Evolutionary conservation across 2,113 vertebrate species (phyloP).

Genomic region (Spheniscus mendiculus): DNA sequence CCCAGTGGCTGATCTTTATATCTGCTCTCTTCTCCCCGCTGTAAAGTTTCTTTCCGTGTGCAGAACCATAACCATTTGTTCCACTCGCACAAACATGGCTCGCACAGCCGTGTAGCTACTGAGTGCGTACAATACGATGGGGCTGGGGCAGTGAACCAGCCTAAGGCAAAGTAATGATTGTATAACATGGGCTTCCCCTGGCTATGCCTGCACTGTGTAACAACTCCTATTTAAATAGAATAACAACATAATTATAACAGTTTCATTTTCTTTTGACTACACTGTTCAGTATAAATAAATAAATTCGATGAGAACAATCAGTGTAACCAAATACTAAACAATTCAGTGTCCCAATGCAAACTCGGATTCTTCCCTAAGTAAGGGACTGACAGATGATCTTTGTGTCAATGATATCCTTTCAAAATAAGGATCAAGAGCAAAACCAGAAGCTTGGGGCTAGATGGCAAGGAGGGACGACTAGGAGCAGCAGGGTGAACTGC

Average conservation of each 20-base stretch:
- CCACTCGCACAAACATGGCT: too few species aligned
- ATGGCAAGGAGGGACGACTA: background rate
- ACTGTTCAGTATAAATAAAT: background rate
- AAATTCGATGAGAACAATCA: background rate
- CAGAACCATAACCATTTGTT: background rate
- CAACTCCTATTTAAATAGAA: fast-evolving
- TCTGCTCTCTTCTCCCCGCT: background rate
- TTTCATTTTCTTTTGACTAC: background rate
- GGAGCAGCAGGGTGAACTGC: background rate
- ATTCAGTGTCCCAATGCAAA: background rate
- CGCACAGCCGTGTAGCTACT: fast-evolving
- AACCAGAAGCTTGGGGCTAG: background rate
- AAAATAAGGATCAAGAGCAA: background rate
- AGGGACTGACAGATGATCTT: background rate
- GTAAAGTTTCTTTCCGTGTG: fast-evolving
- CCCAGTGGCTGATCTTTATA: fast-evolving
- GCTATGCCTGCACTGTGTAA: fast-evolving
- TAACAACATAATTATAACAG: fast-evolving
- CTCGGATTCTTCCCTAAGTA: background rate
- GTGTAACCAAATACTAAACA: background rate
- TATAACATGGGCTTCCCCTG: fast-evolving
- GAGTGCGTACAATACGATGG: fast-evolving
- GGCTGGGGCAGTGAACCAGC: background rate
- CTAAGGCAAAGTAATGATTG: fast-evolving
- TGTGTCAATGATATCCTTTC: background rate